These are phyloP conservation scores for Echinarachnius parma DNA, from an alignment of 53 echinoderm and acorn worm species.

Conservation along the genomic window DNA sequence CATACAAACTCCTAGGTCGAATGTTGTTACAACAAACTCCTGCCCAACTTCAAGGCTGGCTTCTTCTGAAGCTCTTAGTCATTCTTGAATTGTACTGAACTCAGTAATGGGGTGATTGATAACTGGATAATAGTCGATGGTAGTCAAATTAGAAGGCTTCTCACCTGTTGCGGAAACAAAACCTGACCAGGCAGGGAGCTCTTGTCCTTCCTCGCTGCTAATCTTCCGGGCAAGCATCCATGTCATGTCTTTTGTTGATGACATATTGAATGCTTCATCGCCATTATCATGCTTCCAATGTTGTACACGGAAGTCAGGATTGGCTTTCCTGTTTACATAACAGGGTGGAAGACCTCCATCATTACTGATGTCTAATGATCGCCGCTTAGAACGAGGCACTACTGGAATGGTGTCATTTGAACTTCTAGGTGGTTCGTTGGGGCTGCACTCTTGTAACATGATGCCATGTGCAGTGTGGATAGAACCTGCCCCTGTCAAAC, in stretches of 20 bases:
- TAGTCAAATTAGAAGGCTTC: constrained; percentile 34
- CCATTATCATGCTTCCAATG: constrained; percentile 24
- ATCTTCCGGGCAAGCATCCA: constrained; percentile 38
- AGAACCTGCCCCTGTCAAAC: constrained; percentile 23
- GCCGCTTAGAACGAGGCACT: neutral
- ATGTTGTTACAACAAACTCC: constrained; percentile 51
- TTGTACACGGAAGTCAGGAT: neutral
- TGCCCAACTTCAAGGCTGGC: constrained; percentile 60
- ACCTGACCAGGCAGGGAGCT: constrained; percentile 53
- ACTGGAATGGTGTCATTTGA: neutral
- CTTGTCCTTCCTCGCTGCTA: constrained; percentile 21
- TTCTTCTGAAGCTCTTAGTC: constrained; percentile 23
- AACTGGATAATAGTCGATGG: constrained; percentile 70
- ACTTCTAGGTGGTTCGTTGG: neutral
- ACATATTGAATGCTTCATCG: neutral
- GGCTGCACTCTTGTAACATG: constrained; percentile 47
- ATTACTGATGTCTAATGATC: neutral
- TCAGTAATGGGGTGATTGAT: constrained; percentile 67
- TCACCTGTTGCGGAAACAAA: constrained; percentile 56
- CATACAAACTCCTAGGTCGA: constrained; percentile 72
- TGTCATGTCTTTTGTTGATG: constrained; percentile 20
- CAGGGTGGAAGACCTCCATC: constrained; percentile 2
- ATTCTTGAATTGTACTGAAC: constrained; percentile 42
- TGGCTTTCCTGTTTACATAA: neutral
- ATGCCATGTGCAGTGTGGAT: constrained; percentile 59